A percentile compares a stretch with the other conserved stretches of the same genome.
These are phyloP conservation scores for Melangyna quadrimaculata DNA, from an alignment of 2,888 invertebrate species.

Conservation along the genomic window DNA sequence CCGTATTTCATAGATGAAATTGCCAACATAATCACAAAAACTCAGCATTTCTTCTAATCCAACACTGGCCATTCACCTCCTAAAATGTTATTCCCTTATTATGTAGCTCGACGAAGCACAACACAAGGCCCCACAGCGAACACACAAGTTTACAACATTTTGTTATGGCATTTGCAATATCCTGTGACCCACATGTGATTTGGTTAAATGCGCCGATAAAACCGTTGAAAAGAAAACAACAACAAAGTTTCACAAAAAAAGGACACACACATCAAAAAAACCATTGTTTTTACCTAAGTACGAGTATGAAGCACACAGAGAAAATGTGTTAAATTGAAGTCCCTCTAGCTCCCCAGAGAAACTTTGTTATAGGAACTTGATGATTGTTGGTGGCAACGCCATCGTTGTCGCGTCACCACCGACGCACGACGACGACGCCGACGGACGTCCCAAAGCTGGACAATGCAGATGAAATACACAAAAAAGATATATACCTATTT, in stretches of 20 bases:
- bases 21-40: no score
- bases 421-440: background rate
- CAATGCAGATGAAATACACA: slow-evolving; percentile 44
- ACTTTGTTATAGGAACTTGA: background rate
- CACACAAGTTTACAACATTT: slow-evolving; percentile 28
- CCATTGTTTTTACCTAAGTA: no score
- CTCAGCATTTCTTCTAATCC: background rate
- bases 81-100: background rate
- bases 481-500: slow-evolving; percentile 42
- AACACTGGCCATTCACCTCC: background rate
- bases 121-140: background rate
- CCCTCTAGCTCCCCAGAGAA: background rate
- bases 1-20: no score
- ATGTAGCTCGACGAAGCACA: background rate
- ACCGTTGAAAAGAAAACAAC: background rate
- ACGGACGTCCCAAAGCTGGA: background rate
- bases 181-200: slow-evolving; percentile 66
- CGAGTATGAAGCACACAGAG: slow-evolving; percentile 28
- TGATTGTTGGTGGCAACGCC: background rate
- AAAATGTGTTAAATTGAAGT: slow-evolving; percentile 39
- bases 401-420: background rate
- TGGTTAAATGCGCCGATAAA: slow-evolving; percentile 46
- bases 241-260: slow-evolving; percentile 11
- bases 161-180: slow-evolving; percentile 64
- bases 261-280: background rate